Conservation (phyloP, 92 coral and sea anemone species). For the Meandrina meandrites region DNA sequence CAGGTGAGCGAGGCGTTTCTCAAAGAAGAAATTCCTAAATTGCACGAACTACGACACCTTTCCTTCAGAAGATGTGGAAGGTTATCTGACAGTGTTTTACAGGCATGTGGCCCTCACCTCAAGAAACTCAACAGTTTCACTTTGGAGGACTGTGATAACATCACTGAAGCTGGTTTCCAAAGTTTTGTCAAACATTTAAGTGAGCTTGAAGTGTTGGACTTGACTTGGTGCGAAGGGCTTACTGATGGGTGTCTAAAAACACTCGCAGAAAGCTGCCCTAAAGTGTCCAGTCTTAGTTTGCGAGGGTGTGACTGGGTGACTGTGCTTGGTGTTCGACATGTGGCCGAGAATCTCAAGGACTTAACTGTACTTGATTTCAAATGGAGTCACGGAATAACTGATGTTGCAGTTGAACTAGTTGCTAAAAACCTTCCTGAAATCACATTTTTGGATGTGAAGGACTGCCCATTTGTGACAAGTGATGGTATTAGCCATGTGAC, state of each 20-base stretch:
- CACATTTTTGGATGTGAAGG: constrained; percentile 74
- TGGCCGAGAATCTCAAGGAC: constrained; percentile 71
- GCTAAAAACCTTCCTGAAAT: constrained; percentile 76
- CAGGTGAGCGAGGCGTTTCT: constrained; percentile 76
- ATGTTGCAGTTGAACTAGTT: constrained; percentile 66
- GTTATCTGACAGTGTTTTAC: constrained; percentile 77
- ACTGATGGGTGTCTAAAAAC: constrained; percentile 76
- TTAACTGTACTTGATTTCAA: constrained; percentile 76
- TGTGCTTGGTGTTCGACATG: constrained; percentile 65
- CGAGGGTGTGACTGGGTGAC: constrained; percentile 95
- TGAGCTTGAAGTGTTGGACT: constrained; percentile 72
- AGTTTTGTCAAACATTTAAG: constrained; percentile 65
- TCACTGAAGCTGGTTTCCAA: constrained; percentile 82
- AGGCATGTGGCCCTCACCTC: constrained; percentile 74
- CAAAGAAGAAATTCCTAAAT: constrained; percentile 60
- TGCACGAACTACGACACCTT: constrained; percentile 69
- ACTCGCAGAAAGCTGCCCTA: constrained; percentile 70
- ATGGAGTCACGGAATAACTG: constrained; percentile 85
- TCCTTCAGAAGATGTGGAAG: constrained; percentile 82
- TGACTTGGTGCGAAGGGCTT: constrained; percentile 89
- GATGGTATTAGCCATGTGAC: constrained; percentile 78
- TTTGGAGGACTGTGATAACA: constrained; percentile 82
- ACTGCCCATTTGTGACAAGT: constrained; percentile 85
- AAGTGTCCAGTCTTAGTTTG: constrained; percentile 65
- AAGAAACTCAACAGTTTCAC: constrained; percentile 69